phyloP scores from a whole-genome alignment of 2,888 invertebrate species.

The Carabus problematicus region DNA sequence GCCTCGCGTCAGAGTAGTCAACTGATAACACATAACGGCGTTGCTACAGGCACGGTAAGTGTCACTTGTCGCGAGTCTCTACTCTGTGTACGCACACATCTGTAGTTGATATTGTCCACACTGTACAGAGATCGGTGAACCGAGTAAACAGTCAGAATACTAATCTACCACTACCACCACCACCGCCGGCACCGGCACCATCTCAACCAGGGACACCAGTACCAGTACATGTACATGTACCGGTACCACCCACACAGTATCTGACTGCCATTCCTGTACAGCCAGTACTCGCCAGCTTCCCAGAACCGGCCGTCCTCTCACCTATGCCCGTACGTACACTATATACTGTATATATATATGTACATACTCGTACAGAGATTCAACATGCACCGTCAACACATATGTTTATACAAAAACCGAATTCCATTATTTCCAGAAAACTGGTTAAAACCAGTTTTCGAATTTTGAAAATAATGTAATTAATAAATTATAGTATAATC shows the following conservation, averaged over 20 bases:
- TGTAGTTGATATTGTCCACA: too few relatives aligned
- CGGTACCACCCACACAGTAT: slow-evolving; percentile 59
- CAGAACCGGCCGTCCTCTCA: slow-evolving; percentile 57
- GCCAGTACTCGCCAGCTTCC: slow-evolving; percentile 63
- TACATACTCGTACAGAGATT: slow-evolving; percentile 43
- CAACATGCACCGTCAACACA: too few relatives aligned
- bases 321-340: slow-evolving; percentile 53
- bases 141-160: not conserved
- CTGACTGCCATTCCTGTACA: slow-evolving; percentile 67
- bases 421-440: too few relatives aligned
- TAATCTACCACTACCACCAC: slow-evolving; percentile 48
- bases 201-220: slow-evolving; percentile 48
- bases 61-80: not conserved
- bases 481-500: too few relatives aligned
- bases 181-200: slow-evolving; percentile 50
- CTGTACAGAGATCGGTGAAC: too few relatives aligned
- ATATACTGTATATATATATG: slow-evolving; percentile 31
- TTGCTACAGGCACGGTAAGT: slow-evolving; percentile 5
- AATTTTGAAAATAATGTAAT: too few relatives aligned
- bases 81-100: too few relatives aligned
- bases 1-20: slow-evolving; percentile 64
- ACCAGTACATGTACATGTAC: slow-evolving; percentile 40
- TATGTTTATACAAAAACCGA: not conserved
- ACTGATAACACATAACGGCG: not conserved
- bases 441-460: too few relatives aligned